Conservation (phyloP, 1,140 invertebrate genomes). For the Pogonognathellus flavescens region DNA sequence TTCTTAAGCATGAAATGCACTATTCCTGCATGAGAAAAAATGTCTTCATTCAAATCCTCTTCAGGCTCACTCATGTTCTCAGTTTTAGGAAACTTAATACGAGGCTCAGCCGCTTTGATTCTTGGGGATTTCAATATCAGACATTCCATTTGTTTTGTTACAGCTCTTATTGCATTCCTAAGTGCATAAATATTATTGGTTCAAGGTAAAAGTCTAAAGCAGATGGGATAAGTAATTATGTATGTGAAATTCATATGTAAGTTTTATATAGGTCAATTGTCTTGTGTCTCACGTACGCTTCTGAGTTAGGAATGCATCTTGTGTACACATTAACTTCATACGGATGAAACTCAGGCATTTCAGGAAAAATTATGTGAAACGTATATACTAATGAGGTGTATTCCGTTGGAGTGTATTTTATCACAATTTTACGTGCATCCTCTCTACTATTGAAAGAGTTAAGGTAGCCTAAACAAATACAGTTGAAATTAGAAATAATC, state of each 20-base stretch:
- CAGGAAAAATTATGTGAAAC: neutral
- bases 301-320: conserved; percentile 9
- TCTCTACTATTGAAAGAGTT: neutral
- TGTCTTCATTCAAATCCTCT: neutral
- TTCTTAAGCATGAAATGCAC: neutral
- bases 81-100: neutral
- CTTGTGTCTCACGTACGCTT: too few relatives aligned
- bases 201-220: neutral
- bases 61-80: neutral
- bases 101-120: neutral
- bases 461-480: neutral
- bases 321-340: conserved; percentile 33
- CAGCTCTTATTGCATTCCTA: neutral
- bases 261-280: neutral
- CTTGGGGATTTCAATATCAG: neutral
- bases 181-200: neutral
- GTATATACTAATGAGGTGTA: neutral
- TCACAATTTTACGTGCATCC: neutral
- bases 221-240: too few relatives aligned
- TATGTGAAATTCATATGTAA: neutral
- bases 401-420: conserved; percentile 18
- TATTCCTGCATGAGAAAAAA: conserved; percentile 10
- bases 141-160: neutral
- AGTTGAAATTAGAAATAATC: too few relatives aligned
- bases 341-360: neutral